Base-by-base conservation (phyloP, 2,888 invertebrate genomes). In the Drosophila vallismaia region DNA sequence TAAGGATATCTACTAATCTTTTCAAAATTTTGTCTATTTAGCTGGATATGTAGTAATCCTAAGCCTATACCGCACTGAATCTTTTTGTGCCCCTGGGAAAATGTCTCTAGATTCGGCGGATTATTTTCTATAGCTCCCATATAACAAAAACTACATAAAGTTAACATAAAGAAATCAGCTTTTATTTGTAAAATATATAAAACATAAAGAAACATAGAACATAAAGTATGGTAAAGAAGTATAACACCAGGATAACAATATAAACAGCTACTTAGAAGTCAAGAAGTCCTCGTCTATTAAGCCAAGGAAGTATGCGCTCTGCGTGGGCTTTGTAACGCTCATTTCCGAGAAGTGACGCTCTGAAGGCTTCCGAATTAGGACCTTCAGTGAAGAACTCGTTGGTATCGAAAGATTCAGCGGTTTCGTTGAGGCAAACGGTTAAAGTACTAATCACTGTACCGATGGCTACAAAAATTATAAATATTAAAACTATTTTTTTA, bases 361-460 rank as follows among this genome's bases (percentile, higher is more conserved):
- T 36, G 0, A 62, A 42, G n/a, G 14, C 29, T 9, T 62, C 60
- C n/a, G 60, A 62, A 5, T 62, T 12, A 4, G 62, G 40, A 0
- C 36, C 63, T 26, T 62, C 60, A 4, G 46, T 14, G 9, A 62
- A 62, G 14, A 62, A 62, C 6, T 26, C 40, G 26, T 62, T 40
- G 5, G 63, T 38, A 8, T 48, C 62, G 4, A 46, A 62, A 1
- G 12, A 4, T 1, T 62, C 63, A 5, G 40, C 63, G 14, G 40
- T 28, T 0, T 57, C 12, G 3, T 31, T 19, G 0, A 62, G 63
- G 40, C 60, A 62, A 8, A 62, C 26, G 2, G 63, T 62, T 1
- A 62, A 26, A 3, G 46, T 48, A 12, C 60, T 62, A 8, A 62
- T 62, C 2, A 62, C 63, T n/a, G 60, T 62, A 29, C 60, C 60